Evolutionary conservation across 2,113 vertebrate species (phyloP), one percentile per base, ranked within the genome.

Genomic region (Lophotis ruficrista): DNA sequence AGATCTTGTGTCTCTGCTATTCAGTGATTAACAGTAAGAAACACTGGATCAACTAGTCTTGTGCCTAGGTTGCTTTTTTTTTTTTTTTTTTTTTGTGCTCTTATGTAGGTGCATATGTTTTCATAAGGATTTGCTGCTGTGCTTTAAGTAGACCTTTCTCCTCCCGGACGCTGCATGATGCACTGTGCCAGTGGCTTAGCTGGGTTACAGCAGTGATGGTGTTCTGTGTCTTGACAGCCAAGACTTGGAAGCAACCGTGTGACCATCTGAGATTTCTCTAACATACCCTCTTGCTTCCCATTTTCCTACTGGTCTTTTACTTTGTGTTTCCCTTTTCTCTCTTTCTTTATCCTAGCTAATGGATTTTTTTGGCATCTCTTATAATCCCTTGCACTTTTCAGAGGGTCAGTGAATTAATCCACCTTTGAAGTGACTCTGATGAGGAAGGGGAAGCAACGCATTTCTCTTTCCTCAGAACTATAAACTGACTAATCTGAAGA

Each of bases 391-490:
- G 37, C 11, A 4, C 53, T 93, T 84, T 30, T 41, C 45, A 68
- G 69, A 69, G 53, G 19, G 77, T 82, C 48, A 54, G 0, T 61
- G 68, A 84, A 83, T 76, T 30, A 90, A 72, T 54, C 73, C 62
- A 57, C 61, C 27, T 9, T 53, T 89, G 53, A 50, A 71, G 65
- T 60, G 7, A 25, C 18, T 35, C 30, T 82, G 90, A 38, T 79
- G 88, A 92, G 89, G 83, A 92, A 84, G 48, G 45, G 92, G 83
- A 91, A 96, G 13, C 80, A 58, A 54, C 1, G 1, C 50, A 47
- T 94, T 95, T 89, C 77, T 94, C 76, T 71, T 91, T 92, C 53
- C 83, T 87, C 65, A 79, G 83, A 93, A 30, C 51, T 66, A 30
- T 61, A 43, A 70, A 31, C 35, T 91, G 86, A 80, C 84, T 91